A percentile compares a stretch with the other conserved stretches of the same genome.
Conservation (phyloP, 2,797 vertebrate species). For the Rhabdophis nuchalis region DNA sequence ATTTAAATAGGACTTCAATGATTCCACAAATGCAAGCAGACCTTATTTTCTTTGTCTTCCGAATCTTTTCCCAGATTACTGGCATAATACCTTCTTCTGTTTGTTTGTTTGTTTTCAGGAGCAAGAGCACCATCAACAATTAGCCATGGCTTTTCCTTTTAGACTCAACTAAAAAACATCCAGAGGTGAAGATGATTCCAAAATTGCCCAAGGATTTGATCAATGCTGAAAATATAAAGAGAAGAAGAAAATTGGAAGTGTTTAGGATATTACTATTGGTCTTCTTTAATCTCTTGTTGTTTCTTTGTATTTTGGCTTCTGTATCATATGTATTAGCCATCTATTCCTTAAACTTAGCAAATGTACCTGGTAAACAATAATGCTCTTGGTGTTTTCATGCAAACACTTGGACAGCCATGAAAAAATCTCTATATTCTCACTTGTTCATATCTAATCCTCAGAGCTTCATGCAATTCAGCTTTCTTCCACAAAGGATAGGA, state of each 20-base stretch:
- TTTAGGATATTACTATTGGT: background rate
- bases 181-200: slow-evolving; percentile 9
- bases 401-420: background rate
- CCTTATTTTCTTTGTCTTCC: background rate
- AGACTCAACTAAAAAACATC: slow-evolving; percentile 23
- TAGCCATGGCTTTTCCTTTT: slow-evolving; percentile 28
- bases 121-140: slow-evolving; percentile 29
- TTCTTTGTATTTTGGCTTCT: slow-evolving; percentile 21
- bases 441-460: background rate
- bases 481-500: background rate
- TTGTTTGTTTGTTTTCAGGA: slow-evolving; percentile 38
- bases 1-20: slow-evolving; percentile 33
- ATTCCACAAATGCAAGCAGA: slow-evolving; percentile 18
- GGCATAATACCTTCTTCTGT: slow-evolving; percentile 22
- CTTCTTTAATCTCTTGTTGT: background rate
- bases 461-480: background rate
- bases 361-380: background rate
- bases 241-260: background rate
- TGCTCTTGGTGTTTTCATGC: background rate
- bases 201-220: background rate
- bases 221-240: slow-evolving; percentile 5
- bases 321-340: background rate
- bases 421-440: background rate
- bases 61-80: slow-evolving; percentile 9
- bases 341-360: background rate